These are phyloP conservation scores for Pedionomus torquatus DNA, from an alignment of 2,113 vertebrate genomes.

Conservation along the genomic window DNA sequence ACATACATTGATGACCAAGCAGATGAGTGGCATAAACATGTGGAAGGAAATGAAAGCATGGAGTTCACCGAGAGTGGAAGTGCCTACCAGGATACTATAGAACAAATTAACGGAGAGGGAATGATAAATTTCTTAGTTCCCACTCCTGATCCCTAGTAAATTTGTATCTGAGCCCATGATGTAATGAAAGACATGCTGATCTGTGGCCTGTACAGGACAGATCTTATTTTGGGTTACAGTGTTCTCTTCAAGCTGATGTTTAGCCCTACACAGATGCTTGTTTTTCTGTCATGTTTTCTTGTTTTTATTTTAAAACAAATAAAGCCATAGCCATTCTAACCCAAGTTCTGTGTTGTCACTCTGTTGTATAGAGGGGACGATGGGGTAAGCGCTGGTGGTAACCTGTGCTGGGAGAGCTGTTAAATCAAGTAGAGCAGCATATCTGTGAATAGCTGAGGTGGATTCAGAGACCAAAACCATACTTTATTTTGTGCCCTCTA, in stretches of 20 bases:
- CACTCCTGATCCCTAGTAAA: background rate
- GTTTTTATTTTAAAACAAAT: conserved; percentile 18
- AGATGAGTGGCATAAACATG: background rate
- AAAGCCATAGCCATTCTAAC: conserved; percentile 7
- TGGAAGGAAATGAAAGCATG: background rate
- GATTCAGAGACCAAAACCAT: background rate
- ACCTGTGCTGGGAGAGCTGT: background rate
- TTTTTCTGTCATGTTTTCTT: conserved; percentile 24
- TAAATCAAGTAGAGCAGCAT: background rate
- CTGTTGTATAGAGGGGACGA: background rate
- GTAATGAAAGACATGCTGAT: background rate
- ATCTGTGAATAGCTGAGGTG: background rate
- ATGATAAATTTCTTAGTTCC: background rate
- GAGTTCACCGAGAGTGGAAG: background rate
- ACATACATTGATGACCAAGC: background rate
- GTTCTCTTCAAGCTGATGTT: background rate
- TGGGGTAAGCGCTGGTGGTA: background rate
- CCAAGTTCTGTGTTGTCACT: conserved; percentile 46
- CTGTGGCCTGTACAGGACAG: background rate
- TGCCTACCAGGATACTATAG: background rate
- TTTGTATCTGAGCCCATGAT: background rate
- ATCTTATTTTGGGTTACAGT: background rate
- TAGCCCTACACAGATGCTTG: background rate
- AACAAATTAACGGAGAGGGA: background rate
- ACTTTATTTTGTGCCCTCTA: background rate